Evolutionary conservation across 2,113 vertebrate genomes (phyloP).

Genomic region (Australoheros scitulus): DNA sequence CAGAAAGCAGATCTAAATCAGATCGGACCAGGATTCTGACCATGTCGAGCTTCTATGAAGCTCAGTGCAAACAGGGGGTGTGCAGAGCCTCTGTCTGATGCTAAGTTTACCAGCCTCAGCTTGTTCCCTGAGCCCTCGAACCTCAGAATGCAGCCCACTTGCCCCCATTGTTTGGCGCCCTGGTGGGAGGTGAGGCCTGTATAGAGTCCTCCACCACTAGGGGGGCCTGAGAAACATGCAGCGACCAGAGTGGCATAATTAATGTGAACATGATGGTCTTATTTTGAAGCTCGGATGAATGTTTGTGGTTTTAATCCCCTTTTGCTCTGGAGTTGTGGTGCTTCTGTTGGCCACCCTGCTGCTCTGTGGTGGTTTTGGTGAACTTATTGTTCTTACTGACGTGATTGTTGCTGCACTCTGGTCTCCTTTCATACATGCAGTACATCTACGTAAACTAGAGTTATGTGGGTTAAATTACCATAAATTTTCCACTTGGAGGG

Average conservation of each 20-base stretch:
- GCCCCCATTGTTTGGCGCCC: constrained; percentile 41
- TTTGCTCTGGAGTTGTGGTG: constrained; percentile 5
- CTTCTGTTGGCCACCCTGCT: constrained; percentile 8
- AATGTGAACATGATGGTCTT: constrained; percentile 33
- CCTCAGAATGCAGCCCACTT: neutral
- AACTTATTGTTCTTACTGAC: neutral
- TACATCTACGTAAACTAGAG: neutral
- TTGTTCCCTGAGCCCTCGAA: neutral
- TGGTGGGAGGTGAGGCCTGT: constrained; percentile 8
- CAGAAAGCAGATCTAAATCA: neutral
- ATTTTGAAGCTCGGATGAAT: constrained; percentile 33
- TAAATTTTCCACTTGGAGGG: neutral
- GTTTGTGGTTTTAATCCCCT: constrained; percentile 13
- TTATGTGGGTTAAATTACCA: neutral
- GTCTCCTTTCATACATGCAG: neutral
- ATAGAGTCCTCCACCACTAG: constrained; percentile 28
- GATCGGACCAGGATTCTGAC: neutral
- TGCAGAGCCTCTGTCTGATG: neutral
- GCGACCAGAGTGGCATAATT: constrained; percentile 41
- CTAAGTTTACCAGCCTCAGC: neutral
- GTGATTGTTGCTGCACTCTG: neutral
- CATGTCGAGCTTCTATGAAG: neutral
- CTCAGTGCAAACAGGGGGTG: neutral
- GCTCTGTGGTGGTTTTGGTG: neutral
- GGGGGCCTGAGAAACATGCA: constrained; percentile 59